Evolutionary conservation across 2,888 invertebrate genomes (phyloP), one percentile per base, ranked within the genome.

Genomic region (Lepetodrilus schrolli): DNA sequence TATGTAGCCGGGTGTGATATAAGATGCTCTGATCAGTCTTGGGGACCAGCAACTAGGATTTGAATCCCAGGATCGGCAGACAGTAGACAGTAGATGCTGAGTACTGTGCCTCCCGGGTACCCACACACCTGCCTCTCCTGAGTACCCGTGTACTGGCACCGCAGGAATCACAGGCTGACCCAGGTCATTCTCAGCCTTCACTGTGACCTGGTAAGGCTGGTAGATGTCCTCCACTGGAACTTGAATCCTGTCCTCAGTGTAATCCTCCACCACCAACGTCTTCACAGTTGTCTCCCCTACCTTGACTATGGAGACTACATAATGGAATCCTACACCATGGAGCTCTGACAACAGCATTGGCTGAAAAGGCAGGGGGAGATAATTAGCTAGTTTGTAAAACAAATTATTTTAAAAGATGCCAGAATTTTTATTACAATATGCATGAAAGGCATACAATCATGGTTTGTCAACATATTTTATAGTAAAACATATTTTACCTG

Each of bases 341-440:
- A 99, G 99, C 87, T 99, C 97, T 82, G 98, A 96, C 91, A 96
- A 94, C 0, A 97, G 95, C 98, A 99, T 98, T 78, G 95, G 95
- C 94, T 95, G 87, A 38, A 89, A 88, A 43, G 65, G 68, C 49
- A 68, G n/a, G 17, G 43, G 43, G 38, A 13, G 43, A 43, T n/a
- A n/a, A n/a, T n/a, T n/a, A n/a, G n/a, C n/a, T n/a, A n/a, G n/a
- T n/a, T n/a, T n/a, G n/a, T n/a, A n/a, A n/a, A n/a, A 38, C 38
- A 38, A 38, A 38, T 8, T 38, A 13, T 38, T 38, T 5, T 38
- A 38, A 38, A 38, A 38, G 5, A 38, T 38, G 10, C 5, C 38
- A 38, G 38, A 8, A 38, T 38, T 38, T 5, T 8, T 8, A 38
- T 8, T n/a, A n/a, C n/a, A n/a, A n/a, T n/a, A n/a, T n/a, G n/a